Base-by-base conservation (phyloP, 2,888 invertebrate species). In the Herminia tarsipennalis region DNA sequence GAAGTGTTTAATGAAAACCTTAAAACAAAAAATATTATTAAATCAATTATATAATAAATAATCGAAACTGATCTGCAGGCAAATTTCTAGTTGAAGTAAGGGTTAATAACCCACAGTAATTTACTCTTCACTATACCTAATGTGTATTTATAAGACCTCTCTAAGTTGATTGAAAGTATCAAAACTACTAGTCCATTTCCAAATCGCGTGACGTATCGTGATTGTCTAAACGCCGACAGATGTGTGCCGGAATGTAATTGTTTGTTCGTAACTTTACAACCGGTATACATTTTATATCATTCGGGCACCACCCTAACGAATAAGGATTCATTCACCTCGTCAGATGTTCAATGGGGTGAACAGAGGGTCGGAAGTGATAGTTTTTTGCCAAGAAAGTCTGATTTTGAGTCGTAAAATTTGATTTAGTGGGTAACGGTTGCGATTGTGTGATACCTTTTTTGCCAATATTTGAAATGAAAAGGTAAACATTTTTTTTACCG, bases 191-290 rank as follows among this genome's bases (percentile, higher is more conserved):
- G 43, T 0, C 13, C 3, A 41, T 56, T 9, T 61, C 49, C 55
- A 80, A 86, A 83, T 91, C 88, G 90, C 90, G 89, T 91, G 90
- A 80, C 88, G 83, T 88, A 89, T 90, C 88, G 90, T 91, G 90
- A 90, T 91, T 91, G 90, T 88, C 88, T 89, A 88, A 88, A 84
- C 86, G 78, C 83, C 86, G 88, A 90, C 90, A 91, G 90, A 89
- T 91, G 90, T 89, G 88, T 90, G 86, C 78, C 82, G 90, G 90
- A 88, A 91, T 91, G 88, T 90, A 88, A 88, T 88, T 83, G 88
- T 87, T 76, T 78, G 85, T 69, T 72, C 81, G 81, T 79, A 83
- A 86, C 81, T 86, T 81, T 86, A 84, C 81, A 74, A 76, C 70
- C 76, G 66, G 57, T 76, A 70, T 80, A 81, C 83, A 86, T 83